Conservation (phyloP, 2,113 vertebrate species). For the Chaetodon trifascialis region DNA sequence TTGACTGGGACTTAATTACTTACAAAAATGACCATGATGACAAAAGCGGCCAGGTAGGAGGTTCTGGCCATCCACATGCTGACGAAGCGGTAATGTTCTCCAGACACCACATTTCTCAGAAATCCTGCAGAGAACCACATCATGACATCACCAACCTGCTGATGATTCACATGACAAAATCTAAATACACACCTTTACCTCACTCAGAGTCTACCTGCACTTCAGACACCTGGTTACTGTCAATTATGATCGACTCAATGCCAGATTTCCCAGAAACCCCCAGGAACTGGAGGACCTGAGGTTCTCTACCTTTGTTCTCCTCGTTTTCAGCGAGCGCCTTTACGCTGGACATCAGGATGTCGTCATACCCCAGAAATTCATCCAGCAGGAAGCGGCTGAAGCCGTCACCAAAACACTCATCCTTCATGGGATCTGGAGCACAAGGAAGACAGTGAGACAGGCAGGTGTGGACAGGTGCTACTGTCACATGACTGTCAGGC, state of each 20-base stretch:
- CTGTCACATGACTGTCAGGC: background rate
- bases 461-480: background rate
- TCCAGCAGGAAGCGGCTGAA: slow-evolving; percentile 97
- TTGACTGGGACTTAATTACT: slow-evolving; percentile 64
- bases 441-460: background rate
- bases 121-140: slow-evolving; percentile 86
- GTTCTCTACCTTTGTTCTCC: slow-evolving; percentile 93
- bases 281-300: background rate
- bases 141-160: background rate
- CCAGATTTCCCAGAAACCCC: too few relatives aligned
- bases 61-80: slow-evolving; percentile 99
- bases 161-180: background rate
- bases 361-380: slow-evolving; percentile 96
- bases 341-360: slow-evolving; percentile 98
- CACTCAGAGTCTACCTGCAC: too few relatives aligned
- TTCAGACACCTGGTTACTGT: too few relatives aligned
- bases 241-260: too few relatives aligned
- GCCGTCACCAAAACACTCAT: slow-evolving; percentile 96
- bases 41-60: slow-evolving; percentile 94
- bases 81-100: slow-evolving; percentile 98
- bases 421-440: slow-evolving; percentile 90
- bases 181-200: background rate
- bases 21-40: slow-evolving; percentile 99
- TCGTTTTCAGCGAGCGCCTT: slow-evolving; percentile 97
- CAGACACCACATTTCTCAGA: slow-evolving; percentile 96